Conservation (phyloP, 2,113 vertebrate species). For the Microtus oregoni region DNA sequence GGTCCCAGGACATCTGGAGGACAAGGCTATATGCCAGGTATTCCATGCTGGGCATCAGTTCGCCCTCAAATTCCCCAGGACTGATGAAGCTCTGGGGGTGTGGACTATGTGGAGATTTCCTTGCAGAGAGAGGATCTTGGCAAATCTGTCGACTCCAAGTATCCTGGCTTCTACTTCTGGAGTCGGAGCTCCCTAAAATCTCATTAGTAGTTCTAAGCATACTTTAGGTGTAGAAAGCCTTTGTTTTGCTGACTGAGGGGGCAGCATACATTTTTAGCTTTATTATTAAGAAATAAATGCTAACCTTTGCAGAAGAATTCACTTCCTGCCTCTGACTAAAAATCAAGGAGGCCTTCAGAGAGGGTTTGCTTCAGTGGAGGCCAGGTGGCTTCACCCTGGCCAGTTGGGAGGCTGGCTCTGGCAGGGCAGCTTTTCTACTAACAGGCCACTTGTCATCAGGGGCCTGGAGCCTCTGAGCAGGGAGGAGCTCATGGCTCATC, state of each 20-base stretch:
- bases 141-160: constrained; percentile 50
- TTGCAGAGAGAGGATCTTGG: background rate
- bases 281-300: constrained; percentile 77
- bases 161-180: constrained; percentile 32
- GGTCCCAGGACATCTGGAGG: background rate
- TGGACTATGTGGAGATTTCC: background rate
- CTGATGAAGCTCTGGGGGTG: background rate
- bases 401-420: fast-evolving
- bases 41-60: background rate
- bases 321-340: constrained; percentile 34
- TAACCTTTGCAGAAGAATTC: constrained; percentile 65
- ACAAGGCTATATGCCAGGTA: background rate
- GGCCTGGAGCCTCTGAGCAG: background rate
- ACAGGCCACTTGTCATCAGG: background rate
- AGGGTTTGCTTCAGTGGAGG: background rate
- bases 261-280: constrained; percentile 66
- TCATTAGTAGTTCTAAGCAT: constrained; percentile 55
- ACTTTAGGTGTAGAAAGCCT: constrained; percentile 51
- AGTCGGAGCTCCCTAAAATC: constrained; percentile 62
- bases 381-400: background rate
- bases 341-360: background rate
- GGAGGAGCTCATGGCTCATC: background rate
- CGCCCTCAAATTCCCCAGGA: background rate
- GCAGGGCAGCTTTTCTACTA: constrained; percentile 19
- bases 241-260: constrained; percentile 68